These are phyloP conservation scores for Poecilia velifera DNA, from an alignment of 2,797 vertebrate species.

Conservation along the genomic window DNA sequence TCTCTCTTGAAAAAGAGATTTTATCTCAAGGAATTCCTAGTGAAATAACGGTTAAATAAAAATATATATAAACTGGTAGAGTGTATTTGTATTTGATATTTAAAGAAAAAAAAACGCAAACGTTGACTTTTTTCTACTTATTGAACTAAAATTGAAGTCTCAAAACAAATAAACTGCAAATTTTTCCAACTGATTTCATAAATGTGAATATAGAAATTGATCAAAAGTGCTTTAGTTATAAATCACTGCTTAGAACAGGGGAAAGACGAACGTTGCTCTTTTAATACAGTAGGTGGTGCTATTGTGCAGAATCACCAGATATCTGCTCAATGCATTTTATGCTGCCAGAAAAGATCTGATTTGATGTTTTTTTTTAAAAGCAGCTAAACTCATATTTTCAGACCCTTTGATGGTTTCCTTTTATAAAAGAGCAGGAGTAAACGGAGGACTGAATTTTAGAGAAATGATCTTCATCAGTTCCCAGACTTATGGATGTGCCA, in stretches of 20 bases:
- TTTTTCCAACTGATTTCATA: neutral
- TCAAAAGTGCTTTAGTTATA: neutral
- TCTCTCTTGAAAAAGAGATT: neutral
- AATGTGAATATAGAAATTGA: neutral
- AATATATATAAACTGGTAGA: neutral
- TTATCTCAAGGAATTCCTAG: neutral
- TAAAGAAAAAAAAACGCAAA: neutral
- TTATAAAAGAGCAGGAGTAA: neutral
- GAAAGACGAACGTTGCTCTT: neutral
- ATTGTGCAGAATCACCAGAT: neutral
- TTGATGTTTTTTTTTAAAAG: neutral
- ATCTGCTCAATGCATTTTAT: neutral
- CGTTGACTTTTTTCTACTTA: neutral
- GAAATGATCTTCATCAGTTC: neutral
- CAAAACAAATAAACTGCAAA: neutral
- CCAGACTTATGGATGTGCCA: neutral
- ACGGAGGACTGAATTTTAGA: neutral
- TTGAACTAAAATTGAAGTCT: neutral
- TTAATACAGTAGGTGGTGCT: neutral
- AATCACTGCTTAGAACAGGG: neutral
- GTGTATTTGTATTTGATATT: neutral
- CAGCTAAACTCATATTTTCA: neutral
- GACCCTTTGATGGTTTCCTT: neutral
- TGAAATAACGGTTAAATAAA: neutral
- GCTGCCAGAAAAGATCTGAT: neutral